Conservation (phyloP, 2,888 invertebrate species). For the Pristionchus entomophagus region DNA sequence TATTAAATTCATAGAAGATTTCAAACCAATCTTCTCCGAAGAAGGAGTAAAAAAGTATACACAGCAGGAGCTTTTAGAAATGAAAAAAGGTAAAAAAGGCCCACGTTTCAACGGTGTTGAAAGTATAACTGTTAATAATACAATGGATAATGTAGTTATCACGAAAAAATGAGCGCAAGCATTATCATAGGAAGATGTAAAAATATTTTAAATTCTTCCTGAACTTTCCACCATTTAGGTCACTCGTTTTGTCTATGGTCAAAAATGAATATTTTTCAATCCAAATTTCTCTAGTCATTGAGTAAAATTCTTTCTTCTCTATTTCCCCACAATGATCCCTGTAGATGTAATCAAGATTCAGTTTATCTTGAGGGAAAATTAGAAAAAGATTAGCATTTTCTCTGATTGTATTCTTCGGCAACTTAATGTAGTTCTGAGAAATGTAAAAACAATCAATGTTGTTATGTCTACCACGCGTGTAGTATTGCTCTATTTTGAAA, state of each 20-base stretch:
- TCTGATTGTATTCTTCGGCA: conserved; percentile 63
- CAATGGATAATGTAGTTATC: too few relatives aligned
- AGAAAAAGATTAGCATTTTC: conserved; percentile 58
- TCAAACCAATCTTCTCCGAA: too few relatives aligned
- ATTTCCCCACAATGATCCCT: conserved; percentile 56
- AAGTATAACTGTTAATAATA: too few relatives aligned
- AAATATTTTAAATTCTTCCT: conserved; percentile 55
- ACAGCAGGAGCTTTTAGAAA: too few relatives aligned
- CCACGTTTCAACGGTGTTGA: too few relatives aligned
- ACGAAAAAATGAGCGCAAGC: too few relatives aligned
- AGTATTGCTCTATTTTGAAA: conserved; percentile 56
- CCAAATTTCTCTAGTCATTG: conserved; percentile 51
- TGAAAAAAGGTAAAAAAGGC: too few relatives aligned
- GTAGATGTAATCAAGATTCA: conserved; percentile 54
- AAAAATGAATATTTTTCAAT: conserved; percentile 54
- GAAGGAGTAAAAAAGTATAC: too few relatives aligned
- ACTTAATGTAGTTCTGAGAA: conserved; percentile 60
- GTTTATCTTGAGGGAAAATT: background rate
- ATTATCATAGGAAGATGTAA: too few relatives aligned
- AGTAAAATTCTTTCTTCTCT: conserved; percentile 56
- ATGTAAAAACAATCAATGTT: conserved; percentile 62
- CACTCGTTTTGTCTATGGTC: conserved; percentile 57
- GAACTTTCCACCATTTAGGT: conserved; percentile 52
- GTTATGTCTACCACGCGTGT: conserved; percentile 59
- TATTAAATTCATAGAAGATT: too few relatives aligned